Evolutionary conservation across 2,888 invertebrate species (phyloP), one percentile per base, ranked within the genome.

Genomic region (Entomobrya proxima): DNA sequence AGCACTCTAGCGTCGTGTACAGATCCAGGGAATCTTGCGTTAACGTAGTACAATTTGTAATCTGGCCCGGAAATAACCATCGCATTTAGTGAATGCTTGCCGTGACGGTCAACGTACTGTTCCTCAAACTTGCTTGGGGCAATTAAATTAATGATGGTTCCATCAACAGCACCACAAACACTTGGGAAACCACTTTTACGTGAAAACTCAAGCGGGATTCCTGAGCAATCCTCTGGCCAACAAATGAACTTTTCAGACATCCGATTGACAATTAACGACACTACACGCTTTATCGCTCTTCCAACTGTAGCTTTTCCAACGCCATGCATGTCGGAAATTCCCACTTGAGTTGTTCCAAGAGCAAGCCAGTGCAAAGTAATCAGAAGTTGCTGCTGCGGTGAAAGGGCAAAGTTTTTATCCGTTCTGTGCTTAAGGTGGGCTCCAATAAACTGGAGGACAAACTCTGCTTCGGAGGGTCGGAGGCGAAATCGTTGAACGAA

Each of bases 21-120:
- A 0, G 69, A 47, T 0, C 88, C 85, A 1, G 88, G 88, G 78
- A 82, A 87, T 3, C 64, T 44, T 30, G 78, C 37, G 18, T 76
- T 82, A 3, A 85, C 85, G 44, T 21, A 67, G 47, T 76, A 86
- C 27, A 88, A 86, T 0, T 15, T 2, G n/a, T 47, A 84, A 37
- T 86, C 81, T 1, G 83, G 88, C 4, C 88, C 89, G 72, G 84
- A 88, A 1, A 89, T 80, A 55, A 88, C 69, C 37, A 87, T 61
- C 0, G 40, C 75, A 37, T 89, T 89, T 1, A 88, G 18, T 15
- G 87, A 87, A 44, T 89, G 88, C n/a, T 85, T 86, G 0, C 89
- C 88, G 18, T 88, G 52, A 11, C 88, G 32, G 21, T 89, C 79
- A 0, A 88, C 86, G 75, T 58, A 89, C 24, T 69, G 50, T 11